Percentiles rank a stretch among this genome's conserved stretches.
Conservation (phyloP, 1,140 invertebrate genomes). For the Drosophila varians region DNA sequence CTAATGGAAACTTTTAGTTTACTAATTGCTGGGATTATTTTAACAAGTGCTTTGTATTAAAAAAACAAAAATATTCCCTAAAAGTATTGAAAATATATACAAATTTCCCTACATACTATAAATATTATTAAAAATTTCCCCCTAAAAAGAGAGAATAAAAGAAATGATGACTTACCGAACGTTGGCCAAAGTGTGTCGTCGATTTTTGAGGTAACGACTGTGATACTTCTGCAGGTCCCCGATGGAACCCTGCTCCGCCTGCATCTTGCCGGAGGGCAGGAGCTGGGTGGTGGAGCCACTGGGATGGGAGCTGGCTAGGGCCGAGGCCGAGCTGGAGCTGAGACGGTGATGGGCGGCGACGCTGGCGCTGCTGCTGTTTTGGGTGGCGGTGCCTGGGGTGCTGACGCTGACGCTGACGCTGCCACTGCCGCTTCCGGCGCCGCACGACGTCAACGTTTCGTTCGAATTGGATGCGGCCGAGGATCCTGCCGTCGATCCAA, state of each 20-base stretch:
- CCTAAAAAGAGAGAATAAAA: no score
- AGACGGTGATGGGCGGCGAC: slow-evolving; percentile 66
- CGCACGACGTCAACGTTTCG: slow-evolving; percentile 69
- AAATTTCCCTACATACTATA: no score
- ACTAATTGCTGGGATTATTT: not conserved
- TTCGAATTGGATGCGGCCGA: slow-evolving; percentile 68
- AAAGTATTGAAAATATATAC: not conserved
- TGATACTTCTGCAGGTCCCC: slow-evolving; percentile 94
- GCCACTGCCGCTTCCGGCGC: slow-evolving; percentile 57
- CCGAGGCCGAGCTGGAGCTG: slow-evolving; percentile 71
- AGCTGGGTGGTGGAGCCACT: slow-evolving; percentile 69
- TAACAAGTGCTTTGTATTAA: not conserved
- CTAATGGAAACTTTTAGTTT: not conserved
- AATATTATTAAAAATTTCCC: no score
- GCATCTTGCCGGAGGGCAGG: slow-evolving; percentile 88
- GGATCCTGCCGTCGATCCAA: slow-evolving; percentile 51
- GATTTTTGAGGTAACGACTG: slow-evolving; percentile 91
- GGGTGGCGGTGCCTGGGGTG: slow-evolving; percentile 70
- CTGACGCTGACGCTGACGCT: slow-evolving; percentile 59
- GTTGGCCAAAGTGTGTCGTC: slow-evolving; percentile 93
- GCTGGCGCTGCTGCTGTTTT: slow-evolving; percentile 76
- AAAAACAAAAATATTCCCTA: no score
- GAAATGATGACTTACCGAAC: slow-evolving; percentile 90
- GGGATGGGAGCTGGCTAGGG: slow-evolving; percentile 65
- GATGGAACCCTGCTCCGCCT: slow-evolving; percentile 94